A percentile compares a stretch with the other conserved stretches of the same genome.
Evolutionary conservation across 2,113 vertebrate species (phyloP).

Genomic region (Mesitornis unicolor): DNA sequence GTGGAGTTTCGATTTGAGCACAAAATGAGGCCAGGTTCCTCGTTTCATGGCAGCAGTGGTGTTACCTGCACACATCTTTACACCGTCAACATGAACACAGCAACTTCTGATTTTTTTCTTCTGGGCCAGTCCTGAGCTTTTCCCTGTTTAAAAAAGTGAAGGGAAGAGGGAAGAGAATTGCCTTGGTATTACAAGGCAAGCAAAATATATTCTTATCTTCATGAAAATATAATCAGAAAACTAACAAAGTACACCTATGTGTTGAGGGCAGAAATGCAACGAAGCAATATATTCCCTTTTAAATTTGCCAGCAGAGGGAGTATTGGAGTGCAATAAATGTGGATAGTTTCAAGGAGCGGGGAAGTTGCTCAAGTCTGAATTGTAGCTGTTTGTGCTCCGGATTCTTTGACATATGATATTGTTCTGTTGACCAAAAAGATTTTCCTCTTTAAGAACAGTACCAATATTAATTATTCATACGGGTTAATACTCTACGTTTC

Average conservation of each 20-base stretch:
- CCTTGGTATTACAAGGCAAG: background rate
- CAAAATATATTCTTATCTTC: background rate
- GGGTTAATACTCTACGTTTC: background rate
- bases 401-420: background rate
- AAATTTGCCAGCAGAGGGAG: slow-evolving; percentile 36
- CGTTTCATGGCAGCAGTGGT: background rate
- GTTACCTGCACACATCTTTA: background rate
- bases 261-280: background rate
- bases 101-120: background rate
- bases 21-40: background rate
- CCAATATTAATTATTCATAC: background rate
- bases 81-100: background rate
- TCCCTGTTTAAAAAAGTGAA: background rate
- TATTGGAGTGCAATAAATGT: background rate
- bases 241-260: background rate
- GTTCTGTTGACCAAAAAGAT: background rate
- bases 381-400: background rate
- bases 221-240: background rate
- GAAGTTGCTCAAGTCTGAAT: background rate
- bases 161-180: background rate
- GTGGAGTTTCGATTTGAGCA: background rate
- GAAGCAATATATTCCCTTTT: background rate
- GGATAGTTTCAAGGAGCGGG: background rate
- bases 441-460: background rate
- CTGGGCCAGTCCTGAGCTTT: background rate